Percentiles rank a stretch among this genome's conserved stretches.
Evolutionary conservation across 2,797 vertebrate species (phyloP).

Genomic region (Pseudomugil tenellus): DNA sequence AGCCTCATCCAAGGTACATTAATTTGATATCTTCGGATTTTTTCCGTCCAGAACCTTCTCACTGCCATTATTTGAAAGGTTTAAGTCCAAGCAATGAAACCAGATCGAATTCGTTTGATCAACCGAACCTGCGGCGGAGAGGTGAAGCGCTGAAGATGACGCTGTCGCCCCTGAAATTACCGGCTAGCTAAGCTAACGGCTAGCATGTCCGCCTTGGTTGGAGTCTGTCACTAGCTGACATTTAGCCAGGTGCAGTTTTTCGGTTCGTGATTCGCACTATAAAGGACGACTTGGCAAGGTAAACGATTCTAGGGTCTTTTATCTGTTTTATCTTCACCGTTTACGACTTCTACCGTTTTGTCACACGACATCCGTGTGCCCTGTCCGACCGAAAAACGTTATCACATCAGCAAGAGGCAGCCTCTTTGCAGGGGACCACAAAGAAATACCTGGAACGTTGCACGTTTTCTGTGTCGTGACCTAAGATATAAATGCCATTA

Average conservation of each 20-base stretch:
- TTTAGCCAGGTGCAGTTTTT: conserved; percentile 63
- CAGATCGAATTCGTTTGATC: conserved; percentile 47
- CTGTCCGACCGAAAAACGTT: conserved; percentile 68
- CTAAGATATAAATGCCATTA: conserved; percentile 45
- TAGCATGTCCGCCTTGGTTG: conserved; percentile 79
- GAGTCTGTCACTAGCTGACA: conserved; percentile 75
- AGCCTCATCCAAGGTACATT: conserved; percentile 79
- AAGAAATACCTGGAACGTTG: conserved; percentile 56
- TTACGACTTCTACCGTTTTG: conserved; percentile 24
- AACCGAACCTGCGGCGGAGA: conserved; percentile 58
- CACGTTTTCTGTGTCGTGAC: conserved; percentile 38
- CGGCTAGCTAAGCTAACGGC: conserved; percentile 79
- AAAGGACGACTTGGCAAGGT: conserved; percentile 67
- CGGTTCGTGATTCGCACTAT: conserved; percentile 52
- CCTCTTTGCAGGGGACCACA: conserved; percentile 66
- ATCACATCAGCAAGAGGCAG: conserved; percentile 59
- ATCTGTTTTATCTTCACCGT: conserved; percentile 18
- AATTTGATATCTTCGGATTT: conserved; percentile 75
- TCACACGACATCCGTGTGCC: conserved; percentile 53
- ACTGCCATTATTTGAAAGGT: conserved; percentile 52
- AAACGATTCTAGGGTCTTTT: conserved; percentile 47
- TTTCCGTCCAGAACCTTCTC: conserved; percentile 30
- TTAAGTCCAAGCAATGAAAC: conserved; percentile 58
- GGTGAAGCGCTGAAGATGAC: conserved; percentile 76
- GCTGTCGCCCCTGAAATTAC: conserved; percentile 80